These are phyloP conservation scores for Apodemia hepburni DNA, from an alignment of 2,888 invertebrate genomes.

Conservation along the genomic window DNA sequence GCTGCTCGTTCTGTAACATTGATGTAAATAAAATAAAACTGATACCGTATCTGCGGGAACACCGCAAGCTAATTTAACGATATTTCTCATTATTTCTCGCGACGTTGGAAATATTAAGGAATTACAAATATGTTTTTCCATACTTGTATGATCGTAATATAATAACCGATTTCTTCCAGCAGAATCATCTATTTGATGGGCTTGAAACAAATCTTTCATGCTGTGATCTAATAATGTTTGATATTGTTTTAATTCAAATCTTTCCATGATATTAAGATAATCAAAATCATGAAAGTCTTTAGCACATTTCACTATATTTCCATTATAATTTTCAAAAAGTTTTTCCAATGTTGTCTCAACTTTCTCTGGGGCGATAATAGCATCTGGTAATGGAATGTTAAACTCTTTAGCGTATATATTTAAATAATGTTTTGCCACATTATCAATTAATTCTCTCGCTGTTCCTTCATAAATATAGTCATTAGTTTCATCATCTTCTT, in stretches of 20 bases:
- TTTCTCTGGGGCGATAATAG: conserved; percentile 45
- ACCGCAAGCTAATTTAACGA: conserved; percentile 61
- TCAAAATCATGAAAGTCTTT: conserved; percentile 56
- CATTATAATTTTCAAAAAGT: conserved; percentile 57
- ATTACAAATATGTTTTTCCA: conserved; percentile 59
- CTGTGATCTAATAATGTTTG: conserved; percentile 52
- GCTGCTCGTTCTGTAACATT: conserved; percentile 59
- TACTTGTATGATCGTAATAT: conserved; percentile 60
- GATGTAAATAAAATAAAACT: conserved; percentile 66
- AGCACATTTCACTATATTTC: conserved; percentile 45
- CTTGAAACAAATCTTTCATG: conserved; percentile 54
- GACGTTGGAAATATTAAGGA: conserved; percentile 55
- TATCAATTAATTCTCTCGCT: conserved; percentile 39
- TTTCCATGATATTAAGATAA: conserved; percentile 54
- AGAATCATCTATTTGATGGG: conserved; percentile 32
- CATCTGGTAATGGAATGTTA: conserved; percentile 51
- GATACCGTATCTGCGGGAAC: conserved; percentile 54
- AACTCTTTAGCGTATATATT: conserved; percentile 53
- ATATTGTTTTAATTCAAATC: conserved; percentile 64
- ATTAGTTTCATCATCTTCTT: conserved; percentile 29
- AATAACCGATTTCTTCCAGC: conserved; percentile 42
- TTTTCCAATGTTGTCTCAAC: conserved; percentile 43
- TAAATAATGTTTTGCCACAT: conserved; percentile 49
- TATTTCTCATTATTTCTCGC: conserved; percentile 62
- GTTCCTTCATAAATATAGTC: conserved; percentile 30